phyloP scores from a whole-genome alignment of 2,797 vertebrate species.

The Gymnoscopelus braueri region DNA sequence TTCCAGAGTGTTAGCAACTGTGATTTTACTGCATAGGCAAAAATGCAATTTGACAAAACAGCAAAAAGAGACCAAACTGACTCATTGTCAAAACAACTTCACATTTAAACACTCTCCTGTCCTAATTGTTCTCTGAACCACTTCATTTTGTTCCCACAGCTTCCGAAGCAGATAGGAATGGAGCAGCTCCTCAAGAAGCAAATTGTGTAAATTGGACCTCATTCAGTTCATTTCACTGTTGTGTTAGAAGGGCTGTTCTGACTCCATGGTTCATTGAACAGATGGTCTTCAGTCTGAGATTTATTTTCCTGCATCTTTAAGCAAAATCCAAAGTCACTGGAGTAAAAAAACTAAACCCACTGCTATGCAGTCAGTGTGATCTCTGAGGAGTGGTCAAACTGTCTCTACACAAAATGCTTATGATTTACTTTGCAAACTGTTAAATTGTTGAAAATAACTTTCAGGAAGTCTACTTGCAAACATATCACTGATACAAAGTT shows the following conservation, averaged over 20 bases:
- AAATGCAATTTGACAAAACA: not conserved
- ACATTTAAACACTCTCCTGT: not conserved
- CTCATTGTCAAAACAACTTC: not conserved
- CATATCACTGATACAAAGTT: slow-evolving; percentile 20
- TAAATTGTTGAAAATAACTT: too few species aligned
- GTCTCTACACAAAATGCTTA: too few species aligned
- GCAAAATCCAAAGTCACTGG: too few species aligned
- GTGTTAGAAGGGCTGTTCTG: not conserved
- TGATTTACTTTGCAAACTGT: too few species aligned
- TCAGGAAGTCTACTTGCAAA: too few species aligned
- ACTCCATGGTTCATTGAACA: not conserved
- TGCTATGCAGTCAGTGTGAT: not conserved
- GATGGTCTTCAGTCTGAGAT: not conserved
- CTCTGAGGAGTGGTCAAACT: too few species aligned
- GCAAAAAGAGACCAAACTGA: slow-evolving; percentile 5
- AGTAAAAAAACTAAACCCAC: not conserved
- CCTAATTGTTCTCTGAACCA: not conserved
- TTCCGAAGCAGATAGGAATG: not conserved
- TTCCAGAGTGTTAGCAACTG: too few species aligned
- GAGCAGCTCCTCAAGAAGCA: not conserved
- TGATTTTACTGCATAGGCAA: not conserved
- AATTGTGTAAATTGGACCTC: not conserved
- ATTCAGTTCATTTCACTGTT: not conserved
- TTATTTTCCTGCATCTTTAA: not conserved
- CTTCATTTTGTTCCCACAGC: not conserved